A percentile compares a stretch with the other conserved stretches of the same genome.
Evolutionary conservation across 2,888 invertebrate genomes (phyloP).

Genomic region (Pseudolycoriella hygida): DNA sequence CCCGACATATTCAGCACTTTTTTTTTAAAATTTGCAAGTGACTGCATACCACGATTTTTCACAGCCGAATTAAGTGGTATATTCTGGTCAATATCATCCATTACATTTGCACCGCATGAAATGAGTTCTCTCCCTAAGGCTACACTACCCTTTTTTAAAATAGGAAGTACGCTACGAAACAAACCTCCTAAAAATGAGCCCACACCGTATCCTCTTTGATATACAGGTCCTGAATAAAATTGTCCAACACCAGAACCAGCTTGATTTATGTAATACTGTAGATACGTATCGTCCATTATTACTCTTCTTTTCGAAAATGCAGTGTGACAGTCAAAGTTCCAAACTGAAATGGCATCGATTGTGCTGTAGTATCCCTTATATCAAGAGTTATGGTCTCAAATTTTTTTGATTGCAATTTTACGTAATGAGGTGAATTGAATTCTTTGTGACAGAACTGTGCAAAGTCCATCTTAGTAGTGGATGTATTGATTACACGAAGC

Average conservation of each 20-base stretch:
- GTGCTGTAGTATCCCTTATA: neutral
- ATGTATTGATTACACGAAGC: neutral
- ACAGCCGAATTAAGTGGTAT: neutral
- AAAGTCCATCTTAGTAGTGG: neutral
- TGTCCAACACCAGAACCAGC: conserved; percentile 1
- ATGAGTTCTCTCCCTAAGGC: neutral
- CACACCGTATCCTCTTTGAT: conserved; percentile 1
- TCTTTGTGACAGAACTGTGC: neutral
- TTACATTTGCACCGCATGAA: neutral
- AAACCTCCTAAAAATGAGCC: conserved; percentile 2
- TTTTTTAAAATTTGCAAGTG: neutral
- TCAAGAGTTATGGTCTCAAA: neutral
- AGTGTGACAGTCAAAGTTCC: neutral
- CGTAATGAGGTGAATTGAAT: neutral
- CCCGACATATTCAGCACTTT: neutral
- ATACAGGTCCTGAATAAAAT: neutral
- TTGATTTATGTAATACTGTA: neutral
- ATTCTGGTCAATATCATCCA: neutral
- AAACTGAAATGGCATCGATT: neutral
- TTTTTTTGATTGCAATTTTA: neutral
- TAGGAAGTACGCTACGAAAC: neutral
- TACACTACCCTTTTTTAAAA: neutral
- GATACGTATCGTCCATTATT: neutral
- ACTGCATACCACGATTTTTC: neutral
- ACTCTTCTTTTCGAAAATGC: neutral